These are phyloP conservation scores for Macroglossus sobrinus DNA, from an alignment of 2,113 vertebrate genomes.

Conservation along the genomic window DNA sequence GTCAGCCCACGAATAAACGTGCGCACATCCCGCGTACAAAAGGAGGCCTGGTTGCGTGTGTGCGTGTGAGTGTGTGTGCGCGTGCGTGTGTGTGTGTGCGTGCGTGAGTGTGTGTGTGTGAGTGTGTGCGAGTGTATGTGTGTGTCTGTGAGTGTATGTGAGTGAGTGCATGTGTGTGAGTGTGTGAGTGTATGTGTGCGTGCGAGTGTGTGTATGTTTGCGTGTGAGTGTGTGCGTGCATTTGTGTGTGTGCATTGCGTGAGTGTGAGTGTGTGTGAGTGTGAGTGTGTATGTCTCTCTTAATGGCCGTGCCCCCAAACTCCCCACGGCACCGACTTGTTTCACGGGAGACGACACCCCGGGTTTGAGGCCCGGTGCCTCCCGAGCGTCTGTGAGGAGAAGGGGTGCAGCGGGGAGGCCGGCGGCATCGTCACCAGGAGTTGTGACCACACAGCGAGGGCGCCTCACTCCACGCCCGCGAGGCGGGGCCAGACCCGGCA, in stretches of 20 bases:
- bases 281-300: background rate
- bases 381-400: background rate
- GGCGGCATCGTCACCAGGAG: background rate
- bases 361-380: background rate
- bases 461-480: background rate
- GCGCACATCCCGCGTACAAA: slow-evolving; percentile 73
- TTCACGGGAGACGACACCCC: background rate
- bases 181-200: no score
- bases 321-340: slow-evolving; percentile 40
- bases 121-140: no score
- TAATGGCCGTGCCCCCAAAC: background rate
- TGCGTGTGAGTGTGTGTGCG: no score
- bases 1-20: slow-evolving; percentile 83
- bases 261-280: no score
- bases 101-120: no score
- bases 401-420: slow-evolving; percentile 43
- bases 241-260: no score
- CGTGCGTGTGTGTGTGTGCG: no score
- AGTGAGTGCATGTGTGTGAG: no score
- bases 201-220: no score
- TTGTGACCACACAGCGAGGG: slow-evolving; percentile 33
- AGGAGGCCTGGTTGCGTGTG: slow-evolving; percentile 72
- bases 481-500: background rate
- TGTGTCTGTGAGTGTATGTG: no score
- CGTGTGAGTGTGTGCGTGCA: no score